A percentile compares a stretch with the other conserved stretches of the same genome.
Evolutionary conservation across 2,797 vertebrate species (phyloP).

Genomic region (Trematomus bernacchii): DNA sequence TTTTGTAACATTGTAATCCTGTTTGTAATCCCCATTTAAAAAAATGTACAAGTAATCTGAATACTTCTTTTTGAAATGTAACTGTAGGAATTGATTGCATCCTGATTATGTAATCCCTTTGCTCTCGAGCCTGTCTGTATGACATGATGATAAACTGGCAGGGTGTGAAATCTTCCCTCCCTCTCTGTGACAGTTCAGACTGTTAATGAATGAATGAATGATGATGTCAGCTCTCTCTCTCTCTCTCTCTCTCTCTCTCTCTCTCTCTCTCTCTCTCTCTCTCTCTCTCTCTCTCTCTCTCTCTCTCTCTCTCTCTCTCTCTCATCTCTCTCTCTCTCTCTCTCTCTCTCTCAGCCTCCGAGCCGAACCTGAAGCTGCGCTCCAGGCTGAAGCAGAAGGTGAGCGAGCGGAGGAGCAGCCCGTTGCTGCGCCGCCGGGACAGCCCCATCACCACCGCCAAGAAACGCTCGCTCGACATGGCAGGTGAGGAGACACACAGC

Average conservation of each 20-base stretch:
- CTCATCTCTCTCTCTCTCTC: slow-evolving; percentile 8
- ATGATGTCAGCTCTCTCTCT: background rate
- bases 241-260: slow-evolving; percentile 53
- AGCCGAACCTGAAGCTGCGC: slow-evolving; percentile 96
- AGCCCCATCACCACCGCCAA: slow-evolving; percentile 91
- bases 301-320: slow-evolving; percentile 1
- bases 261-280: slow-evolving; percentile 79
- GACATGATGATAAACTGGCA: background rate
- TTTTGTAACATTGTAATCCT: no score
- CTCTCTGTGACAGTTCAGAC: background rate
- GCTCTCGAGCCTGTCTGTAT: background rate
- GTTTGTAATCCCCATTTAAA: no score
- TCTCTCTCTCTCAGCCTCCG: slow-evolving; percentile 86
- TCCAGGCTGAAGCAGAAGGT: slow-evolving; percentile 98
- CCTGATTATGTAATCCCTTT: no score
- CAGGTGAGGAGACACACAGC: slow-evolving; percentile 79
- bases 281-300: slow-evolving; percentile 10
- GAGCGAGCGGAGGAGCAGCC: slow-evolving; percentile 94
- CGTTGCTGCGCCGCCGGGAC: slow-evolving; percentile 92
- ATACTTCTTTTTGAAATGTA: no score
- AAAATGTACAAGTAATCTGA: no score
- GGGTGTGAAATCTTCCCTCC: background rate
- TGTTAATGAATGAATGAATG: slow-evolving; percentile 2
- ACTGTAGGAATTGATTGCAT: no score
- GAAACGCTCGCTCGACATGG: slow-evolving; percentile 93